Conservation (phyloP, 1,140 invertebrate species). For the Drosophila elegans region DNA sequence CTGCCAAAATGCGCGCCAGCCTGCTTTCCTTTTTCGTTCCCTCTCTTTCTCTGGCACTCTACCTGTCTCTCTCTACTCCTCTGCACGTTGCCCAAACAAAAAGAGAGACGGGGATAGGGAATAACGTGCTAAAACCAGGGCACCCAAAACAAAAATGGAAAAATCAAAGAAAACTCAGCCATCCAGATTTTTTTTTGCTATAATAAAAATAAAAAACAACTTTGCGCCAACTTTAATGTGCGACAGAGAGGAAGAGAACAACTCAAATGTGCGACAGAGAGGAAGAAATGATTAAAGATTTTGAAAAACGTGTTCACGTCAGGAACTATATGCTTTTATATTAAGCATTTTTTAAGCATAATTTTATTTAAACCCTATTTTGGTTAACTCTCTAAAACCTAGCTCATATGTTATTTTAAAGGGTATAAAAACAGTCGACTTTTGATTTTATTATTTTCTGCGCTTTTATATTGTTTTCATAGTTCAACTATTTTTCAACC, state of each 20-base stretch:
- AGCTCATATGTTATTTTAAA: too few relatives aligned
- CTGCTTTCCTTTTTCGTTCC: conserved; percentile 41
- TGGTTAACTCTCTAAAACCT: too few relatives aligned
- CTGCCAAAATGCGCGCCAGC: conserved; percentile 64
- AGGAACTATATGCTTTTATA: too few relatives aligned
- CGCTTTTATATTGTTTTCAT: too few relatives aligned
- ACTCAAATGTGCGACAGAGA: too few relatives aligned
- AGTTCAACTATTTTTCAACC: too few relatives aligned
- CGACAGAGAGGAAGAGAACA: too few relatives aligned
- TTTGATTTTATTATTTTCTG: background rate
- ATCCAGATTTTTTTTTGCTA: conserved; percentile 29
- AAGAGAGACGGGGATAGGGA: background rate
- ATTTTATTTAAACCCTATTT: background rate
- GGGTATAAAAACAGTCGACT: too few relatives aligned
- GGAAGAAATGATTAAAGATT: background rate
- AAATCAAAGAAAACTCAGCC: conserved; percentile 43
- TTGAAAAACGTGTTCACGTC: too few relatives aligned
- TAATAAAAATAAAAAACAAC: background rate
- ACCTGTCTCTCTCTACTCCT: background rate
- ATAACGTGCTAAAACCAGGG: conserved; percentile 13
- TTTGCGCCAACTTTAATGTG: conserved; percentile 15
- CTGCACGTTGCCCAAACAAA: conserved; percentile 68
- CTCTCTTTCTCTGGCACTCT: too few relatives aligned
- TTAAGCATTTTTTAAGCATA: background rate
- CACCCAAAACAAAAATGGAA: conserved; percentile 12